These are phyloP conservation scores for Notarius quadriscutis DNA, from an alignment of 2,113 vertebrate species.

Conservation along the genomic window DNA sequence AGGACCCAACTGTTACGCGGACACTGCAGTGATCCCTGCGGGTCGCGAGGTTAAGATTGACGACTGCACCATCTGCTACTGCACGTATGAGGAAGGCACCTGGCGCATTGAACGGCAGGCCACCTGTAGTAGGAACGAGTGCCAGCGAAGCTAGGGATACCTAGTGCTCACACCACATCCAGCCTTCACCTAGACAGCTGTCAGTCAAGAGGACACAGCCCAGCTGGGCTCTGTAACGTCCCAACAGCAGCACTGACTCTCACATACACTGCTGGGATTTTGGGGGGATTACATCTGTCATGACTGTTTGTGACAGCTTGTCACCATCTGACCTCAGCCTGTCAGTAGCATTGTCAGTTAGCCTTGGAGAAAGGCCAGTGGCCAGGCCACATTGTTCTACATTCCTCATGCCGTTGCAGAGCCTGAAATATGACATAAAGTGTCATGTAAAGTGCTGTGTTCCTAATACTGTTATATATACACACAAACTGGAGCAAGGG, in stretches of 20 bases:
- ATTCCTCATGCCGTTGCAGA: conserved; percentile 28
- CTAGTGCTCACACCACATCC: conserved; percentile 45
- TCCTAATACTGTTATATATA: conserved; percentile 42
- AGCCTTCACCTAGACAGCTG: conserved; percentile 62
- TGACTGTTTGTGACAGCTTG: conserved; percentile 45
- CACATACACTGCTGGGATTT: conserved; percentile 40
- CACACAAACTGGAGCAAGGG: conserved; percentile 29
- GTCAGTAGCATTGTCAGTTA: conserved; percentile 42
- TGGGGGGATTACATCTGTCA: conserved; percentile 29
- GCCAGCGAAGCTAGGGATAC: conserved; percentile 81
- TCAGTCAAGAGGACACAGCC: conserved; percentile 57
- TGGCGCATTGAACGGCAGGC: conserved; percentile 96
- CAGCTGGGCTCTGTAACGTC: conserved; percentile 31
- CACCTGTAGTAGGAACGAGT: conserved; percentile 95
- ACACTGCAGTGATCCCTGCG: conserved; percentile 91
- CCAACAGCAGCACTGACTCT: conserved; percentile 30
- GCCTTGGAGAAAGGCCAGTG: conserved; percentile 34
- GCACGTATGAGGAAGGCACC: conserved; percentile 95
- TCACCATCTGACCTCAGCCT: conserved; percentile 52
- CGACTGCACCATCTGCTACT: conserved; percentile 97
- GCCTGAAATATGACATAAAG: conserved; percentile 38
- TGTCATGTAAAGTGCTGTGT: conserved; percentile 43
- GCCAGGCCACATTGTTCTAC: conserved; percentile 26
- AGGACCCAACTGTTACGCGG: conserved; percentile 98
- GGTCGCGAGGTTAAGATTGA: conserved; percentile 95